Percentiles rank a stretch among this genome's conserved stretches.
Evolutionary conservation across 1,140 invertebrate species (phyloP).

Genomic region (Panagrolaimus sp.): DNA sequence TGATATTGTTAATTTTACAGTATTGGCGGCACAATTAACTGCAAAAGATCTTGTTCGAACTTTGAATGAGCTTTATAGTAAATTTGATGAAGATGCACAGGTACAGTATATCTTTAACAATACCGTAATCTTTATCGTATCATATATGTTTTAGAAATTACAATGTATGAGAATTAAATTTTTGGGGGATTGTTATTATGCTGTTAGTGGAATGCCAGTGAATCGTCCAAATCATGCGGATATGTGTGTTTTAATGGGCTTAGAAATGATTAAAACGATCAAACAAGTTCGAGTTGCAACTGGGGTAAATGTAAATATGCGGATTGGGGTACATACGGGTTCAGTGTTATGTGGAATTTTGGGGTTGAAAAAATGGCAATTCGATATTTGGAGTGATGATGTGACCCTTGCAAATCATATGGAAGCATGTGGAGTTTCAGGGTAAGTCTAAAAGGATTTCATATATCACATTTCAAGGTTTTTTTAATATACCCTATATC

Average conservation of each 20-base stretch:
- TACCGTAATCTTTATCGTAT: not conserved
- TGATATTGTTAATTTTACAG: slow-evolving; percentile 90
- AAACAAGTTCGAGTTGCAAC: slow-evolving; percentile 78
- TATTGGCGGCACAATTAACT: slow-evolving; percentile 73
- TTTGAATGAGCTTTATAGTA: slow-evolving; percentile 84
- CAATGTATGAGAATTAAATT: slow-evolving; percentile 83
- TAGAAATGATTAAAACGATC: slow-evolving; percentile 86
- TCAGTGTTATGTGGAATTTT: slow-evolving; percentile 82
- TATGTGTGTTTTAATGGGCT: slow-evolving; percentile 77
- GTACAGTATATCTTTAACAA: slow-evolving; percentile 60
- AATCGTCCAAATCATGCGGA: slow-evolving; percentile 72
- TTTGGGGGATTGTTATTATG: slow-evolving; percentile 86
- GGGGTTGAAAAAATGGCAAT: slow-evolving; percentile 88
- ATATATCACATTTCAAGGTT: not conserved
- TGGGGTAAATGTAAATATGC: slow-evolving; percentile 81
- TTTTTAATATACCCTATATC: too few relatives aligned
- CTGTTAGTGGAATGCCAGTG: slow-evolving; percentile 78
- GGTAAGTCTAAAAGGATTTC: slow-evolving; percentile 73
- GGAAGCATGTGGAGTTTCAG: slow-evolving; percentile 83
- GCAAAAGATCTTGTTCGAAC: slow-evolving; percentile 80
- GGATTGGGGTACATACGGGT: slow-evolving; percentile 88
- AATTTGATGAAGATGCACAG: slow-evolving; percentile 85
- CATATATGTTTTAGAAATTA: slow-evolving; percentile 67
- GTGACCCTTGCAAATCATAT: slow-evolving; percentile 88
- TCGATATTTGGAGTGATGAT: slow-evolving; percentile 90